A percentile compares a stretch with the other conserved stretches of the same genome.
These are phyloP conservation scores for Nomada flava DNA, from an alignment of 2,888 invertebrate genomes.

Conservation along the genomic window DNA sequence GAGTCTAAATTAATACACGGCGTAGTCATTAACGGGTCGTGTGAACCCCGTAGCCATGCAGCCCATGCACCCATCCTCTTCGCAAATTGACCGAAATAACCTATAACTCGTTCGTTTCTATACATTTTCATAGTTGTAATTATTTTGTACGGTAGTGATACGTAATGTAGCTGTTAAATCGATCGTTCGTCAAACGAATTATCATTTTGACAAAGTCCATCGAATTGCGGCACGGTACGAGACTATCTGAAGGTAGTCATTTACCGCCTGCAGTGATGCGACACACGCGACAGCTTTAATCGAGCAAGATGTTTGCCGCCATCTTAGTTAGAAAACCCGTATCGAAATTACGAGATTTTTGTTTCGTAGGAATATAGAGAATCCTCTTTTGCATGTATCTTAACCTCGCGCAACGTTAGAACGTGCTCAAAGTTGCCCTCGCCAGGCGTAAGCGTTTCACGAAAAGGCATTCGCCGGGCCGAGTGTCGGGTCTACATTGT, in stretches of 20 bases:
- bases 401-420: neutral
- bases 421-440: neutral
- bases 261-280: conserved; percentile 62
- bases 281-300: conserved; percentile 73
- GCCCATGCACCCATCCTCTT: conserved; percentile 30
- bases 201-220: conserved; percentile 29
- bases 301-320: conserved; percentile 69
- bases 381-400: neutral
- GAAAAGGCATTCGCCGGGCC: neutral
- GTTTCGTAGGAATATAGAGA: neutral
- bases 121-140: conserved; percentile 5
- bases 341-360: conserved; percentile 61
- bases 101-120: conserved; percentile 8
- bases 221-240: conserved; percentile 18
- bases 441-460: neutral
- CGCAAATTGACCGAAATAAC: conserved; percentile 32
- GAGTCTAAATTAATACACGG: conserved; percentile 41
- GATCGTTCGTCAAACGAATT: conserved; percentile 8
- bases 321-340: conserved; percentile 78
- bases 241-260: conserved; percentile 59
- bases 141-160: neutral
- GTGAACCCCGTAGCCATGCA: conserved; percentile 79
- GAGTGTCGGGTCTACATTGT: neutral
- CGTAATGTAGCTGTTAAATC: neutral
- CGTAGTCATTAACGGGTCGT: conserved; percentile 61